A percentile compares a stretch with the other conserved stretches of the same genome.
phyloP scores from a whole-genome alignment of 2,888 invertebrate genomes.

The Strigamia transsilvanica region DNA sequence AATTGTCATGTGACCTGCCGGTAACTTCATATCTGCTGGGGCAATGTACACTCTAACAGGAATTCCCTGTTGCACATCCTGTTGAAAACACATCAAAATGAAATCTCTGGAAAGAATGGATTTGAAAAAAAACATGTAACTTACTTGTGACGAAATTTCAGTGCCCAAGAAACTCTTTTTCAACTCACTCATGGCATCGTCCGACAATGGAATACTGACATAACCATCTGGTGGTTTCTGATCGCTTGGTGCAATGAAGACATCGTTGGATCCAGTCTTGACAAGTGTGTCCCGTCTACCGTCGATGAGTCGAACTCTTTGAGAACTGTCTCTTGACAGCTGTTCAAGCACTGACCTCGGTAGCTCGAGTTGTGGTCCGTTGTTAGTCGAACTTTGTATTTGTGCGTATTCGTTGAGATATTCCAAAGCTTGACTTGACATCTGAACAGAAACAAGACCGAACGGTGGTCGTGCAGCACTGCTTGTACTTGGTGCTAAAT shows the following conservation, averaged over 20 bases:
- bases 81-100: not conserved
- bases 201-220: constrained; percentile 51
- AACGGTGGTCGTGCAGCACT: constrained; percentile 4
- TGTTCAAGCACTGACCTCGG: constrained; percentile 46
- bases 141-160: constrained; percentile 33
- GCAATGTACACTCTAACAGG: constrained; percentile 52
- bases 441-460: constrained; percentile 46
- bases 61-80: constrained; percentile 41
- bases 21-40: constrained; percentile 51
- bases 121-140: not conserved
- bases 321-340: constrained; percentile 51
- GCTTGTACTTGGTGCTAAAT: constrained; percentile 51
- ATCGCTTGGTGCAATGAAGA: constrained; percentile 52
- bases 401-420: constrained; percentile 48
- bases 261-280: constrained; percentile 50
- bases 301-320: constrained; percentile 26
- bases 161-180: constrained; percentile 49
- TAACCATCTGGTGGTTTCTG: constrained; percentile 53
- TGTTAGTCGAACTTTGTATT: not conserved
- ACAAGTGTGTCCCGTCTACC: constrained; percentile 14
- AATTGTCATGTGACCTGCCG: constrained; percentile 49
- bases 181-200: constrained; percentile 50
- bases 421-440: constrained; percentile 47
- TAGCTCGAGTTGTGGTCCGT: constrained; percentile 36
- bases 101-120: not conserved